These are phyloP conservation scores for Melanotaenia parkinsoni DNA, from an alignment of 2,797 vertebrate genomes.

Conservation along the genomic window DNA sequence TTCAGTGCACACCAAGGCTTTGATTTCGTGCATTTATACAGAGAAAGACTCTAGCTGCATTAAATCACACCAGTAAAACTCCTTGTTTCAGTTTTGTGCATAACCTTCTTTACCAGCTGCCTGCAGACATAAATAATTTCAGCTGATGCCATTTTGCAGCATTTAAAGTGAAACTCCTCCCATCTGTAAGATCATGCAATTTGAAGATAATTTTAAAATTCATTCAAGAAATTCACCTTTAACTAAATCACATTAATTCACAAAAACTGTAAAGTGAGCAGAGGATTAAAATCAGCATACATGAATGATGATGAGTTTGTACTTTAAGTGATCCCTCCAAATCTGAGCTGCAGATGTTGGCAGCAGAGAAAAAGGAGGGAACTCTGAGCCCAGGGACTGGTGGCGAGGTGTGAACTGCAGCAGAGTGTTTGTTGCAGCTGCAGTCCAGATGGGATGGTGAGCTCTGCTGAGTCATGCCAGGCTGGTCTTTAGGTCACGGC, in stretches of 20 bases:
- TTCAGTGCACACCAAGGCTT: no score
- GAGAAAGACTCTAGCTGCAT: no score
- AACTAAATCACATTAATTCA: neutral
- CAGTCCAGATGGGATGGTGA: conserved; percentile 6
- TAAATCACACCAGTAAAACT: neutral
- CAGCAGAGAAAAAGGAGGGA: conserved; percentile 3
- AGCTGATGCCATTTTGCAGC: neutral
- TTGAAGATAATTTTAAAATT: neutral
- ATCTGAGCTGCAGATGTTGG: neutral
- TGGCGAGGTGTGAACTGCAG: conserved; percentile 20
- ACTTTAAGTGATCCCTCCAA: neutral
- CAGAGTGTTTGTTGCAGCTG: conserved; percentile 23
- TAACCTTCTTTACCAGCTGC: neutral
- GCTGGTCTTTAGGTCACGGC: conserved; percentile 15
- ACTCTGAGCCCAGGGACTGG: neutral
- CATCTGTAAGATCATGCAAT: neutral
- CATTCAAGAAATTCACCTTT: neutral
- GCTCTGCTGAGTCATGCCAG: conserved; percentile 49
- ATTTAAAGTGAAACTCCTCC: neutral
- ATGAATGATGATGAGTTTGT: conserved; percentile 4
- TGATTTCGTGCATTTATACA: no score
- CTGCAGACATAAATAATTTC: neutral
- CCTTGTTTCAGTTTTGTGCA: neutral
- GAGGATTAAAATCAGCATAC: neutral
- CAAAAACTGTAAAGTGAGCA: neutral